Base-by-base conservation (phyloP, 2,113 vertebrate species). In the Nansenia antarctica region DNA sequence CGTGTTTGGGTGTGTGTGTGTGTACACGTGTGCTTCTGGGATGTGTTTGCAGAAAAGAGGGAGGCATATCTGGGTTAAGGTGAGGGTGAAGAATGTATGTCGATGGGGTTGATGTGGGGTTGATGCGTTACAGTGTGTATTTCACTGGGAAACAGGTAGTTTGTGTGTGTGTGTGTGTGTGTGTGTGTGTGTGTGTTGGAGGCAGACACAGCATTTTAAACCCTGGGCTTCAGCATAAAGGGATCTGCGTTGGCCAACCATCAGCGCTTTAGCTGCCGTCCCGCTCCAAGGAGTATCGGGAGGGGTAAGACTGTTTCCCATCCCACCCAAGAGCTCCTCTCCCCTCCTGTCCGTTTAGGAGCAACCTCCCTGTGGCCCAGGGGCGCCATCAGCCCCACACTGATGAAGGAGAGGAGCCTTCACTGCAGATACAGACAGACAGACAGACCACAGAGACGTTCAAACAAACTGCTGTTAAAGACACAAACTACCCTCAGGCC, bases 141-240 rank as follows among this genome's bases (percentile, higher is more conserved):
- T 29, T 47, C 42, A 31, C 34, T 34, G 54, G 57, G 39, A 45
- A 45, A 18, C 5, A 45, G 39, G 39, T 45, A 34, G 47, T 54
- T 55, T 22, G 42, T 27, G 66, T 68, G 39, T 47, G 59, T 27
- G 32, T 53, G 66, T 30, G 65, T 70, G 75, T 26, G 72, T 14
- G 31, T 65, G 35, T 60, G 68, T 35, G 69, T 82, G 60, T 37
- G 76, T 69, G 63, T 61, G 45, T 49, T 35, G 7, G 75, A 79
- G 87, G 84, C 88, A 83, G 70, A 90, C 85, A 55, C 89, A 91
- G 90, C 90, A 86, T 37, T 92, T 92, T 87, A 88, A 87, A 85
- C 76, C 81, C 69, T 3, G 31, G 67, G 76, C 72, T 91, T 91
- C 90, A 91, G 89, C 90, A 92, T 76, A 88, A 87, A 85, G 72